Evolutionary conservation across 2,113 vertebrate species (phyloP), one percentile per base, ranked within the genome.

Genomic region (Agapornis roseicollis): DNA sequence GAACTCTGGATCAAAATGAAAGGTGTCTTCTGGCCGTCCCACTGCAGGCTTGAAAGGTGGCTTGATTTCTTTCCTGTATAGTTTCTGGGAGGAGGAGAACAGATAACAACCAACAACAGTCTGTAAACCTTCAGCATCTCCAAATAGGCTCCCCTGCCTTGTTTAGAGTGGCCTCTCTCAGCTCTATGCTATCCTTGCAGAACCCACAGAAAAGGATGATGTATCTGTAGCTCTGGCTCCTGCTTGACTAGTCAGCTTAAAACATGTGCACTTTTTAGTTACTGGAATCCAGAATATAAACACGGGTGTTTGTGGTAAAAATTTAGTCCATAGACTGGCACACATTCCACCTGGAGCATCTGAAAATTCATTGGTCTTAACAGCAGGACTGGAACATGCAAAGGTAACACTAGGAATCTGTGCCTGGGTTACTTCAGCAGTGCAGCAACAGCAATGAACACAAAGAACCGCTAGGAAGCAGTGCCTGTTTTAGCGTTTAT

Each of bases 1-100:
- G 97, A 99, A 99, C 91, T 99, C 99, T 1, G 99, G 99, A 88
- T 99, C 99, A 85, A 99, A 99, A 97, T 99, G 99, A 96, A 99
- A 99, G 37, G 99, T 99, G 95, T 99, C 99, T 87, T 99, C 99
- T 23, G 99, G 99, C 91, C 99, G 97, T 73, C 99, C 99, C 71
- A 99, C 99, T 0, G 99, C 99, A 0, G 99, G 99, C 96, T 99
- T 99, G 97, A 99, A 99, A 5, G 99, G 99, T 0, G 99, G 99
- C 89, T 98, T 99, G 97, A 99, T 95, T 96, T 99, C 99, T 95
- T 98, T 99, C 84, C 98, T 98, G 97, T 98, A 99, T 63, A 99
- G 91, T 95, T 99, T 99, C 99, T 99, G 82, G 12, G 66, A 76
- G 53, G 58, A 86, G 19, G 76, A 84, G 23, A 69, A 49, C 24